phyloP scores from a whole-genome alignment of 2,113 vertebrate genomes.

The Tetrax tetrax region DNA sequence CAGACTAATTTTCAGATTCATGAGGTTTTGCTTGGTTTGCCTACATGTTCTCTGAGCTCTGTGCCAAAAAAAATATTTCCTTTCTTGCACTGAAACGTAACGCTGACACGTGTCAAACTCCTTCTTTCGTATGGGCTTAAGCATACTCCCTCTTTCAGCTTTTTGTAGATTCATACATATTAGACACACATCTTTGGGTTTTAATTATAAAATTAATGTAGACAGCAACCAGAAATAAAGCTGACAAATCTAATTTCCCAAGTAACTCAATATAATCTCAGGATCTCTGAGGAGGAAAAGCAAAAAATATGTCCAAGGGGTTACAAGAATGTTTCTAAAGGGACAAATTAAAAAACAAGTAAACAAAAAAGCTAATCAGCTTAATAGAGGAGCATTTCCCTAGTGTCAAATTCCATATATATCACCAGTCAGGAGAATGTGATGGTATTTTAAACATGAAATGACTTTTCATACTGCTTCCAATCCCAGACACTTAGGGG shows the following conservation, averaged over 20 bases:
- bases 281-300: constrained; percentile 11
- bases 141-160: neutral
- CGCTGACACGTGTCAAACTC: neutral
- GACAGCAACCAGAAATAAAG: constrained; percentile 56
- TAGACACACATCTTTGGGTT: constrained; percentile 65
- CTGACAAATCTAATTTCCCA: constrained; percentile 65
- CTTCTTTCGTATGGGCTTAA: neutral
- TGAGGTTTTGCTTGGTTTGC: constrained; percentile 17
- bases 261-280: constrained; percentile 48
- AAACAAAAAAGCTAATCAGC: neutral
- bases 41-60: neutral
- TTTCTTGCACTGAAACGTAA: constrained; percentile 7
- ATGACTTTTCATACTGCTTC: neutral
- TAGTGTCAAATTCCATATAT: neutral
- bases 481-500: neutral
- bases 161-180: constrained; percentile 45
- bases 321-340: neutral
- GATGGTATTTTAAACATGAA: neutral
- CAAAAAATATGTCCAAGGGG: neutral
- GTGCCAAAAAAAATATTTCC: constrained; percentile 9
- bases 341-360: neutral
- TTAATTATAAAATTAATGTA: constrained; percentile 69
- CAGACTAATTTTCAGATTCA: constrained; percentile 47
- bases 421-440: neutral
- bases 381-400: neutral